phyloP scores from a whole-genome alignment of 2,113 vertebrate species.

The Seriola aureovittata region DNA sequence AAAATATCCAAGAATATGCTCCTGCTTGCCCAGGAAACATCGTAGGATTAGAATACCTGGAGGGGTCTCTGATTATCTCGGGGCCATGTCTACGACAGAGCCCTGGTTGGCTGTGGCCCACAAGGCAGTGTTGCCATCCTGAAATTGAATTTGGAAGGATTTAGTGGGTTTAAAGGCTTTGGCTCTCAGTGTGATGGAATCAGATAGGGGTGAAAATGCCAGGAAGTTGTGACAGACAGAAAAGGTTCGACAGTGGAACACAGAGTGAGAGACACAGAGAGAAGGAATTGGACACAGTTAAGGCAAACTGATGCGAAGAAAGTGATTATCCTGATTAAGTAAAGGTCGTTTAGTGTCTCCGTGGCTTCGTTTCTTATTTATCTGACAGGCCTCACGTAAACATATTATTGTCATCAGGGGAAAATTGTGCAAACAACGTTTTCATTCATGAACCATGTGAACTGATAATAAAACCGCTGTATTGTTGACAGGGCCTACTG shows the following conservation, averaged over 20 bases:
- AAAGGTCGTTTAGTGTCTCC: constrained; percentile 1
- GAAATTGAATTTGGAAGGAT: constrained; percentile 65
- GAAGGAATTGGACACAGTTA: neutral
- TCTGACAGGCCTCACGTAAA: neutral
- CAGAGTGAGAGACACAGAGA: constrained; percentile 9
- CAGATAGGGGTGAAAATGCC: constrained; percentile 54
- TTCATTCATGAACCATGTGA: neutral
- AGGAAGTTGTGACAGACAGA: constrained; percentile 46
- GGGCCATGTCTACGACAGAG: constrained; percentile 33
- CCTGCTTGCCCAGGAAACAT: constrained; percentile 30
- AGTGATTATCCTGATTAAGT: neutral
- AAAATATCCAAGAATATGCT: constrained; percentile 59
- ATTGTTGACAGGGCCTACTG: neutral
- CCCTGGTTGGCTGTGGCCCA: constrained; percentile 45
- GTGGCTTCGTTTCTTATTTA: neutral
- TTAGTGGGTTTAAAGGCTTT: constrained; percentile 74
- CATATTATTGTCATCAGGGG: neutral
- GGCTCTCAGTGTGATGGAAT: constrained; percentile 66
- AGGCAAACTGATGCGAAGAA: constrained; percentile 9
- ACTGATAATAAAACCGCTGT: constrained; percentile 3
- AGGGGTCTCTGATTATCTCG: constrained; percentile 60
- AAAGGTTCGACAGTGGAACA: neutral
- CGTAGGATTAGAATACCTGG: constrained; percentile 56
- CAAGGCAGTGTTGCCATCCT: constrained; percentile 44
- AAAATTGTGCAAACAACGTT: neutral